Base-by-base conservation (phyloP, 2,113 vertebrate species). In the Himantopus leucocephalus region DNA sequence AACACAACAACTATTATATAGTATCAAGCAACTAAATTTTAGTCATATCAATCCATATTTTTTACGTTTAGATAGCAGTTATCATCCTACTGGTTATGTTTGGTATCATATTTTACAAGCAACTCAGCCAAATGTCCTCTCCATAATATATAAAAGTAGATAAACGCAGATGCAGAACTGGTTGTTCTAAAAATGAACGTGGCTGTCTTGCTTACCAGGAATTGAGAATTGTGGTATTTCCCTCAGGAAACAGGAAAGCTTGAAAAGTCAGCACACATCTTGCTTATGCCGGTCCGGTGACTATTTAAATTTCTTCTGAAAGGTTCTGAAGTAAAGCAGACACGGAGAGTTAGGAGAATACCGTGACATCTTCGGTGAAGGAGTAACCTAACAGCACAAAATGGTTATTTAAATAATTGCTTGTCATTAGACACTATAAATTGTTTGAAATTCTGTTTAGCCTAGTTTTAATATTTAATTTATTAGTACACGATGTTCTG, bases 211-310 rank as follows among this genome's bases (percentile, higher is more conserved):
- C 60, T 88, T 64, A 75, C 72, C 47, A 80, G 12, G 79, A 96
- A 82, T 41, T 48, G 67, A 87, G 37, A 86, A 76, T 8, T 43
- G 37, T 58, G 55, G 7, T 55, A 68, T 88, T 92, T 63, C 32
- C 52, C 50, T 59, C 83, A 91, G 66, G 58, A 97, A 96, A 95
- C 67, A 84, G 59, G 85, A 85, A 88, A 88, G 59, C 76, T 88
- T 85, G 76, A 71, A 92, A 83, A 80, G 82, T 70, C 81, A 81
- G 30, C 70, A 67, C 23, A 66, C 32, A 67, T 75, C 30, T 94
- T 67, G 34, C 20, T 84, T 90, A 26, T 1, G 37, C 55, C 60
- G 30, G 37, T 73, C 35, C 45, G 35, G 35, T 87, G 47, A 59
- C 85, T 85, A 62, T 70, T 73, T 70, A 90, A 56, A 43, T 88